These are phyloP conservation scores for Isaurus tuberculatus DNA, from an alignment of 92 coral and sea anemone genomes.

Conservation along the genomic window DNA sequence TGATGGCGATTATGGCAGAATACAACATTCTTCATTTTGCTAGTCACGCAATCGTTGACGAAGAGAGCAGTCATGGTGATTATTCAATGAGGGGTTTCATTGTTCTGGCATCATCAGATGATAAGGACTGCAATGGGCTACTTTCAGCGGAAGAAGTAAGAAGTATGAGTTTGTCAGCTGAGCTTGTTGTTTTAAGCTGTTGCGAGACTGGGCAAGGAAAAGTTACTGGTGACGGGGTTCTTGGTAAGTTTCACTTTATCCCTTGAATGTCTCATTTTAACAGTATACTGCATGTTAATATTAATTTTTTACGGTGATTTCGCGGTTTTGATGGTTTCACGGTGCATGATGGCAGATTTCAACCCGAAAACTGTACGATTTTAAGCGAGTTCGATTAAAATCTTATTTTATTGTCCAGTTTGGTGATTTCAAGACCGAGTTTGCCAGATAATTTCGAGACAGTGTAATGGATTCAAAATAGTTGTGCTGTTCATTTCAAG, in stretches of 20 bases:
- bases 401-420: no score
- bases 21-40: conserved; percentile 67
- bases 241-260: conserved; percentile 43
- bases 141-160: conserved; percentile 72
- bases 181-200: conserved; percentile 76
- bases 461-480: no score
- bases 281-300: no score
- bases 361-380: no score
- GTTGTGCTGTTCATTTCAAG: no score
- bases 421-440: no score
- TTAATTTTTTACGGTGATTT: no score
- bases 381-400: no score
- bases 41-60: conserved; percentile 65
- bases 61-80: conserved; percentile 63
- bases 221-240: conserved; percentile 73
- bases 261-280: no score
- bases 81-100: conserved; percentile 65
- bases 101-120: conserved; percentile 59
- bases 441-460: no score
- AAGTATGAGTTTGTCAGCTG: conserved; percentile 59
- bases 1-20: conserved; percentile 55
- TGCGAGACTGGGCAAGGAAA: conserved; percentile 71
- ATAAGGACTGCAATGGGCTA: conserved; percentile 52
- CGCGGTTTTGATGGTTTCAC: no score
- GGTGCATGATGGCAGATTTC: no score